phyloP scores from a whole-genome alignment of 2,888 invertebrate genomes.

The Agonopterix arenella region DNA sequence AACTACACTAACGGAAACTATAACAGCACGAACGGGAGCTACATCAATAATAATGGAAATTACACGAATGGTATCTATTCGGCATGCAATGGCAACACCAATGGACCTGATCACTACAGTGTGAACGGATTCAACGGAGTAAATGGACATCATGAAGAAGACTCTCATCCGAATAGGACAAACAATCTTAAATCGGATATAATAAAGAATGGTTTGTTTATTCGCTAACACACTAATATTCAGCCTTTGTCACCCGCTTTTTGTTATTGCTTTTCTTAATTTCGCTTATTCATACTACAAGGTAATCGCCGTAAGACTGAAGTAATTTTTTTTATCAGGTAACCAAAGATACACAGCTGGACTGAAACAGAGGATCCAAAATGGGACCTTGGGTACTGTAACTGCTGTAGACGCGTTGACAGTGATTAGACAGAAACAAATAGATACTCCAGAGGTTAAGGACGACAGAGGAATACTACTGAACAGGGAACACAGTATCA shows the following conservation, averaged over 20 bases:
- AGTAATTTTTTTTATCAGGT: slow-evolving; percentile 42
- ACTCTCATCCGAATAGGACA: slow-evolving; percentile 30
- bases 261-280: slow-evolving; percentile 5
- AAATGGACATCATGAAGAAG: slow-evolving; percentile 41
- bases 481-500: slow-evolving; percentile 90
- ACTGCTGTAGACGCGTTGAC: slow-evolving; percentile 57
- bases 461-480: slow-evolving; percentile 80
- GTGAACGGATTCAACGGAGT: slow-evolving; percentile 17
- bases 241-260: slow-evolving; percentile 16
- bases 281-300: slow-evolving; percentile 2
- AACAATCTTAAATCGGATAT: slow-evolving; percentile 46
- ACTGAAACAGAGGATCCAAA: slow-evolving; percentile 77
- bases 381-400: slow-evolving; percentile 74
- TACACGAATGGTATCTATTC: slow-evolving; percentile 26
- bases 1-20: slow-evolving; percentile 16
- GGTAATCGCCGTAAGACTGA: not conserved
- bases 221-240: slow-evolving; percentile 55
- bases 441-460: slow-evolving; percentile 77
- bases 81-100: slow-evolving; percentile 12
- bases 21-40: slow-evolving; percentile 17
- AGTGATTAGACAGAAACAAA: slow-evolving; percentile 68
- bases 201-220: slow-evolving; percentile 66
- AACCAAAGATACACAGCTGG: slow-evolving; percentile 76
- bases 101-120: slow-evolving; percentile 18
- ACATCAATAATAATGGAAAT: slow-evolving; percentile 22